Evolutionary conservation across 2,797 vertebrate species (phyloP), one percentile per base, ranked within the genome.

Genomic region (Phyllotis vaccarum): DNA sequence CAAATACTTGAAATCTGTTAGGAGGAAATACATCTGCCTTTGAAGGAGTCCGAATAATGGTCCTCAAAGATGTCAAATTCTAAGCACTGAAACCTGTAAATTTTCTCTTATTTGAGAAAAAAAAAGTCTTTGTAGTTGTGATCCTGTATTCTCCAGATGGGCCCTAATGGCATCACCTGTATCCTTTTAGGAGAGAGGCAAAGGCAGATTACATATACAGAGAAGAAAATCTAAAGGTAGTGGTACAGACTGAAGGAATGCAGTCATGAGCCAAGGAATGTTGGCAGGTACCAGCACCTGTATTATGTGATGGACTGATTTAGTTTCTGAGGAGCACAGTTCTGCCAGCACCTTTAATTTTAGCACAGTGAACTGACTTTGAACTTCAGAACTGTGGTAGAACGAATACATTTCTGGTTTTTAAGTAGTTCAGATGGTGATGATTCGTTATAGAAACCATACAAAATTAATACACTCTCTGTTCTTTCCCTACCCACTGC

Each of bases 41-140:
- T 90, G 5, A 4, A 93, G 17, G 2, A 58, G 10, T n/a, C 43
- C 86, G 68, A 92, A 76, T 43, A 46, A 86, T 34, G 8, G 56
- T 52, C 24, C 37, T 4, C 72, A 43, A 74, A 93, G 24, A 64
- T 14, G 89, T 22, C 49, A 74, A 22, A 85, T 27, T 46, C 37
- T 93, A 74, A 91, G 66, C 7, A 27, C 49, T 40, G n/a, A 58
- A 75, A 79, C 14, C 34, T 54, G 1, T 37, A 81, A 87, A 78
- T 62, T 6, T n/a, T 83, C 79, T 66, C 11, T 94, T 81, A 37
- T 58, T 96, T 60, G 22, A 31, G 21, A 49, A 46, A 10, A 83
- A 91, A 89, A 72, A 13, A 34, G 12, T 86, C 27, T 96, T 95
- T 74, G 43, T 16, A 90, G 56, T 58, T 90, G 6, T 62, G 64